Evolutionary conservation across 1,140 invertebrate species (phyloP), one percentile per base, ranked within the genome.

Genomic region (Kradibia gibbosae): DNA sequence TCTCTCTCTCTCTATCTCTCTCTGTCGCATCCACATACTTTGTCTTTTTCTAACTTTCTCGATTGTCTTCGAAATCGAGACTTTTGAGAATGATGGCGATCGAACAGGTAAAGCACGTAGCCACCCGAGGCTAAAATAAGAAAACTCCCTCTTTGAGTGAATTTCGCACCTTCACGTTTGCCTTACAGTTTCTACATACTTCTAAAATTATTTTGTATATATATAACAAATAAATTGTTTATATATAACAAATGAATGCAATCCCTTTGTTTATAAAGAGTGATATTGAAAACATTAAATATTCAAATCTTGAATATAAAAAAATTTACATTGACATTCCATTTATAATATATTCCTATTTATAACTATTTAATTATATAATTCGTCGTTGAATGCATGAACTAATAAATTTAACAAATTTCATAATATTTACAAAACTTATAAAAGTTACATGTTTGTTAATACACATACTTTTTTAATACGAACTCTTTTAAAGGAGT

Each of bases 91-190:
- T 17, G 39, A n/a, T n/a, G 1, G 39, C 67, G 62, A 67, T 34
- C 34, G 62, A 34, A 39, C 53, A 62, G 22, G 57, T 60, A 60
- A 25, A 60, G 57, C 57, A 60, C 57, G 57, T 31, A 60, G 31
- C 25, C n/a, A 2, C 4, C 13, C 8, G 57, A 60, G 5, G 57
- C 10, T 60, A 8, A 8, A 31, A 60, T 28, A 60, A 28, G 7
- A 28, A 60, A 28, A 60, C 13, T 11, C 31, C 25, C 20, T 31
- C 31, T 11, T 11, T 45, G 8, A 31, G 57, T 25, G 3, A 28
- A 60, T 31, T 25, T 31, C 8, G 31, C 57, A 11, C 25, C 53
- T 7, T 55, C 4, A n/a, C 25, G 4, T n/a, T n/a, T n/a, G n/a
- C n/a, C n/a, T 53, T 7, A 53, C 13, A 17, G 15, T 17, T 53